Evolutionary conservation across 2,113 vertebrate genomes (phyloP), one percentile per base, ranked within the genome.

Genomic region (Arenaria interpres): DNA sequence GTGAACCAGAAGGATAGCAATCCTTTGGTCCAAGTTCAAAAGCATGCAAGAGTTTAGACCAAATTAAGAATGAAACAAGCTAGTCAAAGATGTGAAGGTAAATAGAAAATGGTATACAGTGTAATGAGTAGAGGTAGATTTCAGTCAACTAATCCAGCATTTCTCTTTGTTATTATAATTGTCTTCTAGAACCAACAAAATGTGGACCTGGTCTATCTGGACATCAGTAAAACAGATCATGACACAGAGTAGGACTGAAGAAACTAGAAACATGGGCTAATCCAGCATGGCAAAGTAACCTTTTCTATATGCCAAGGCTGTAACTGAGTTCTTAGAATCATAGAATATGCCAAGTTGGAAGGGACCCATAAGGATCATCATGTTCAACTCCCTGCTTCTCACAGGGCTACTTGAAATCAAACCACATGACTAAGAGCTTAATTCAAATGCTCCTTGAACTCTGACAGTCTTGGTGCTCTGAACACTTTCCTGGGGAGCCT

Each of bases 21-120:
- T 48, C 57, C 39, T 88, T 93, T 82, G 78, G 85, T 82, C 75
- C 90, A 67, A 64, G 32, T 95, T 93, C 63, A 96, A 83, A 93
- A 60, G 22, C 15, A 80, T 46, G 25, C 46, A 81, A 87, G 9
- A 12, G 13, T 72, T 94, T 88, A 90, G 78, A 68, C 10, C 12
- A 68, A 83, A 85, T 90, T 60, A 88, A 90, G 88, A 93, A 88
- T 33, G 57, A 92, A 95, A 91, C 14, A 90, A 93, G 50, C 14
- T 64, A 68, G 43, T 64, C 66, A 79, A 69, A 91, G 16, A 69
- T 12, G 7, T 43, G 39, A 57, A 41, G 27, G 27, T 60, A 71
- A 94, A n/a, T 9, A 32, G 14, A 76, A 93, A 83, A 74, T 14
- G 1, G 16, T 56, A 60, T 15, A 53, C 24, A 69, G 18, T n/a